Base-by-base conservation (phyloP, 2,113 vertebrate species). In the Poeciliopsis prolifica region DNA sequence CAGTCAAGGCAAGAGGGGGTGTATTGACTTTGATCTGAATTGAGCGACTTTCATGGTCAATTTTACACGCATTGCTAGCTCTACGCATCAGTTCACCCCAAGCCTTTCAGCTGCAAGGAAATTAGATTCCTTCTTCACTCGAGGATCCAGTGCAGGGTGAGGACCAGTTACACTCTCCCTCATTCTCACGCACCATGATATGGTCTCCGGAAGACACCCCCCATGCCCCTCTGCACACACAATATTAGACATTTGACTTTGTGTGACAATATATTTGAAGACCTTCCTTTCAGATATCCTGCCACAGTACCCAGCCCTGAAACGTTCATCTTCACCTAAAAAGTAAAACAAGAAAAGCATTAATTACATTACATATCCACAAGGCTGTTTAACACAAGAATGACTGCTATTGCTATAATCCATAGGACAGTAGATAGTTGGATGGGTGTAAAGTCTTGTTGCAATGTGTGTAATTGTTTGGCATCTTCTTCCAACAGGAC, bases 11-110 rank as follows among this genome's bases (percentile, higher is more conserved):
- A 40, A 77, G 74, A 62, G 84, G 65, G 68, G 65, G 75, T 80
- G 78, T 81, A 84, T 89, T 92, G 90, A 92, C 91, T 91, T 91
- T 92, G 88, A 94, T 92, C 83, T 90, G 83, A 92, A 92, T 82
- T 86, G 89, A 93, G 70, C 51, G 86, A 88, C 90, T 92, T 93
- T 92, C 90, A 91, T 87, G 87, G 88, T 92, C 88, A 89, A 91
- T 92, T 92, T 92, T 90, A 81, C 89, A 87, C 51, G 72, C 82
- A 54, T 75, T 54, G 61, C 69, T 69, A 76, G 81, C 87, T 83
- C 80, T 26, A 69, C 35, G 78, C 87, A 87, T 88, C 80, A 83
- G 85, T 92, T 88, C 86, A 78, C 78, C 83, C 84, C 22, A 40
- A 88, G 82, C 77, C 65, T 81, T 86, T 89, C 77, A 78, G 72